Base-by-base conservation (phyloP, 2,888 invertebrate species). In the Macaria notata region DNA sequence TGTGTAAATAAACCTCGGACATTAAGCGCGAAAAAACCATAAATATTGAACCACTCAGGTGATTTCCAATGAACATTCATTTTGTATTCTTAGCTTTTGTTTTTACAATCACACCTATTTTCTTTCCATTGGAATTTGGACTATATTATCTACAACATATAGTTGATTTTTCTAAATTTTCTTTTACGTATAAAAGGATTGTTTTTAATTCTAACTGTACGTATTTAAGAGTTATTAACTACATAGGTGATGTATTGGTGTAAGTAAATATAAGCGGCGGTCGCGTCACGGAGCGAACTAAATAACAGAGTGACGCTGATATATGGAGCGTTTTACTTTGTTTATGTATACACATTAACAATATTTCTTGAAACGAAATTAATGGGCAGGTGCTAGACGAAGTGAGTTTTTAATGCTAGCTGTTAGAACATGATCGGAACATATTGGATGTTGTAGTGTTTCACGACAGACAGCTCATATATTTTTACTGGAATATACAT, bases 41-140 rank as follows among this genome's bases (percentile, higher is more conserved):
- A 79, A 83, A 77, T 75, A 81, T 77, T 67, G 78, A 75, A 78
- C 75, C 79, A 76, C 74, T 78, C 85, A 86, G 86, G 86, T 86
- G 84, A 80, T 73, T 73, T 71, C 58, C 41, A 75, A 8, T 78
- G 76, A 78, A 76, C 63, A 54, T 62, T 75, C 75, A 83, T 85
- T 83, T 81, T 82, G 79, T 75, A 70, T 75, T 72, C 59, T 55
- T 58, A 70, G 63, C 66, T 66, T 68, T 68, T 68, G 57, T 62
- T 60, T 63, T 48, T 49, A 43, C 36, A 38, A n/a, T 4, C 6
- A 36, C 4, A 4, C 9, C 19, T 4, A 58, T 4, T 46, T 47
- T 9, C 41, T 5, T 4, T 8, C 7, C 33, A 36, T 46, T 45
- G 31, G 3, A 46, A 5, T 30, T 42, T 49, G 33, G 48, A 50